phyloP scores from a whole-genome alignment of 2,113 vertebrate species.

The Alethe castanea region DNA sequence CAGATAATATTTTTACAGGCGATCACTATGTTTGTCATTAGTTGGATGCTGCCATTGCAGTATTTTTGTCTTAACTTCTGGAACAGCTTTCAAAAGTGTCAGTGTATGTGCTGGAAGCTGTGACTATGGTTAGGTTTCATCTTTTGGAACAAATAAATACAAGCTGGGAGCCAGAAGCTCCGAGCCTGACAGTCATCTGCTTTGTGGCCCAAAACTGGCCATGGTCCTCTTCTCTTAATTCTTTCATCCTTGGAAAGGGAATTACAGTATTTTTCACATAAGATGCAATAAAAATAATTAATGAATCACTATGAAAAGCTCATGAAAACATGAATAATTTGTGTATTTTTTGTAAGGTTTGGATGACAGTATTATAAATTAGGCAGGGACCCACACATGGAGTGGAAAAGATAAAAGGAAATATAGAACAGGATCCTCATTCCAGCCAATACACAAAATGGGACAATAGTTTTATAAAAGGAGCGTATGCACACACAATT shows the following conservation, averaged over 20 bases:
- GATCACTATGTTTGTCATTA: neutral
- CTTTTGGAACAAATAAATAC: neutral
- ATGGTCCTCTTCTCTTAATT: neutral
- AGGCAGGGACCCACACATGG: neutral
- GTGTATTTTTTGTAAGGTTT: neutral
- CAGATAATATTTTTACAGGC: neutral
- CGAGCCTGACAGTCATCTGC: neutral
- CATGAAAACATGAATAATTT: constrained; percentile 16
- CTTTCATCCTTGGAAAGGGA: neutral
- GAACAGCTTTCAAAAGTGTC: neutral
- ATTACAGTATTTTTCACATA: neutral
- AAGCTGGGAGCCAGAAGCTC: neutral
- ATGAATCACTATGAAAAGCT: constrained; percentile 9
- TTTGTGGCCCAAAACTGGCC: neutral
- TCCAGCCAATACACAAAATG: neutral
- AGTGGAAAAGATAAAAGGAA: neutral
- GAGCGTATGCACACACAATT: fast-evolving
- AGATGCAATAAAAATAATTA: constrained; percentile 32
- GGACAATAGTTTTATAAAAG: neutral
- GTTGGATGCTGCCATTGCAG: neutral
- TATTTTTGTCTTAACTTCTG: neutral
- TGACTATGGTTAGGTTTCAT: neutral
- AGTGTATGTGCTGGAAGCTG: neutral
- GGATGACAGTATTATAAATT: neutral
- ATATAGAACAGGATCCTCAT: neutral